Conservation (phyloP, 30 jellyfish, hydroid and myxozoan species). For the Sanderia malayensis region DNA sequence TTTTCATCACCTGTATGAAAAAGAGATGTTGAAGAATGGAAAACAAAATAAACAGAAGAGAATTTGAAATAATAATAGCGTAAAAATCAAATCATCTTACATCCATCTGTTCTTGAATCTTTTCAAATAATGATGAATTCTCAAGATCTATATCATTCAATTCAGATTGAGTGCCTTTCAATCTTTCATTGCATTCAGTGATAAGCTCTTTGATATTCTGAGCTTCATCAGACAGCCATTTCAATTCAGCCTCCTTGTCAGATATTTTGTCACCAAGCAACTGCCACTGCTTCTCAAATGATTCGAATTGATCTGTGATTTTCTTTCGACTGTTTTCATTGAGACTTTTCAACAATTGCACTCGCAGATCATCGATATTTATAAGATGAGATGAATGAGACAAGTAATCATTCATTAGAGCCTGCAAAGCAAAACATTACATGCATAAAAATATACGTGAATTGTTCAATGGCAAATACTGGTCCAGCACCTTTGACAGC, state of each 20-base stretch:
- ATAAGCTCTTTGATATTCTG: constrained; percentile 25
- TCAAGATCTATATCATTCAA: constrained; percentile 12
- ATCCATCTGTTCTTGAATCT: constrained; percentile 18
- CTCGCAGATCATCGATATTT: constrained; percentile 9
- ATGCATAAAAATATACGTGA: too few relatives aligned
- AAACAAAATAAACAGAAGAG: too few relatives aligned
- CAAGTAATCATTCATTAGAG: constrained; percentile 40
- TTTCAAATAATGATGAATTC: constrained; percentile 19
- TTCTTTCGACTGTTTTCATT: constrained; percentile 29
- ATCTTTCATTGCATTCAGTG: constrained; percentile 30
- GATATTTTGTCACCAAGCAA: constrained; percentile 53
- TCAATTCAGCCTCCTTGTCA: constrained; percentile 42
- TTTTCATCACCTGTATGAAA: constrained; percentile 32
- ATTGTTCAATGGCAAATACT: too few relatives aligned
- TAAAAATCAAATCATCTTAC: too few relatives aligned
- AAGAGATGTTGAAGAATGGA: too few relatives aligned
- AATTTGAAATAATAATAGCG: too few relatives aligned
- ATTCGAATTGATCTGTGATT: not conserved
- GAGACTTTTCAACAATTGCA: not conserved
- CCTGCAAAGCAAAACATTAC: constrained; percentile 25
- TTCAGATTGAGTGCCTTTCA: constrained; percentile 42
- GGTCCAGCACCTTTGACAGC: too few relatives aligned
- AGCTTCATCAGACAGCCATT: constrained; percentile 13
- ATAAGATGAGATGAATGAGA: constrained; percentile 45
- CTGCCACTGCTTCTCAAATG: constrained; percentile 37